phyloP scores from a whole-genome alignment of 2,888 invertebrate species.

The Seira musarum region DNA sequence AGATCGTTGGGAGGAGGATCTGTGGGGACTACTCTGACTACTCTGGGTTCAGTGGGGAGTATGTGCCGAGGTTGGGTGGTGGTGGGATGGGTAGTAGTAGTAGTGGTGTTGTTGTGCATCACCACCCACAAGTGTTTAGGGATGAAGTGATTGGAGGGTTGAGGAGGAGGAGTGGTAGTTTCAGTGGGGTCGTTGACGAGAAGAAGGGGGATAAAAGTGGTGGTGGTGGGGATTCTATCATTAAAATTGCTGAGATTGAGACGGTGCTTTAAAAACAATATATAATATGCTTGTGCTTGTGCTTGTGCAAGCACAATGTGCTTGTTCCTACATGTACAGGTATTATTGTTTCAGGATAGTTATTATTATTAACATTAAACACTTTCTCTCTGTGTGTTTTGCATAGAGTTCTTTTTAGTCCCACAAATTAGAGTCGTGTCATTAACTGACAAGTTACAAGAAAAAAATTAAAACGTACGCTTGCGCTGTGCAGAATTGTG shows the following conservation, averaged over 20 bases:
- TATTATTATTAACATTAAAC: too few species aligned
- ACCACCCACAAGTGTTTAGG: slow-evolving; percentile 21
- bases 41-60: slow-evolving; percentile 14
- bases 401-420: too few species aligned
- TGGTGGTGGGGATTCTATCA: slow-evolving; percentile 21
- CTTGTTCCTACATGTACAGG: too few species aligned
- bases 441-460: too few species aligned
- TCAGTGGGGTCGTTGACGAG: slow-evolving; percentile 26
- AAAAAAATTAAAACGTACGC: too few species aligned
- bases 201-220: too few species aligned
- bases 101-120: neutral
- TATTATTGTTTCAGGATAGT: too few species aligned
- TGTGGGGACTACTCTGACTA: slow-evolving; percentile 45
- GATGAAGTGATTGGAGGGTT: slow-evolving; percentile 39
- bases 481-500: too few species aligned
- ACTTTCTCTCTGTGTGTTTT: too few species aligned
- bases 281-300: too few species aligned
- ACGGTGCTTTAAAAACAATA: slow-evolving; percentile 29
- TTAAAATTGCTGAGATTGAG: slow-evolving; percentile 38
- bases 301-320: too few species aligned
- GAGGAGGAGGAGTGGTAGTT: slow-evolving; percentile 29
- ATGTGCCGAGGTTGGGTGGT: slow-evolving; percentile 2
- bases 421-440: too few species aligned
- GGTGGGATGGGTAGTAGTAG: neutral
- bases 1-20: slow-evolving; percentile 39